Evolutionary conservation across 2,113 vertebrate species (phyloP), one percentile per base, ranked within the genome.

Genomic region (Ophiodon elongatus): DNA sequence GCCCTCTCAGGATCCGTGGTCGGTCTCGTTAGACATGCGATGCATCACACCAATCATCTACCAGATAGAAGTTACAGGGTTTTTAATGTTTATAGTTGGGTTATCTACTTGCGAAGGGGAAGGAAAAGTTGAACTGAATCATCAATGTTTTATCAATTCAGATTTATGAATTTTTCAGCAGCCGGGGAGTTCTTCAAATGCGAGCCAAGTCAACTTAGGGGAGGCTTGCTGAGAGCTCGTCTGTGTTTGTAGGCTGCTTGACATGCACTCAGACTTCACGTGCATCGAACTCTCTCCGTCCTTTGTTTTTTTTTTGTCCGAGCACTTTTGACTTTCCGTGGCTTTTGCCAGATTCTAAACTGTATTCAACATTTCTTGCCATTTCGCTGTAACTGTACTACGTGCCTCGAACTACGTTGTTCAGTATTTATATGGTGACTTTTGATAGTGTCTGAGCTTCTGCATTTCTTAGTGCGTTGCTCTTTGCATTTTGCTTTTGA

Each of bases 111-210:
- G 68, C 60, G 81, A 84, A 43, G 14, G 73, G 79, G 85, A 79
- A 78, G 82, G 68, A 64, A 79, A 81, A 77, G 39, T 82, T 82
- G 67, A 91, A 88, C 79, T 9, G 57, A 52, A 78, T 91, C 90
- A 93, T 93, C 81, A 88, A 92, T 91, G 86, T 93, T 94, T 94
- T 43, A 94, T 92, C 82, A 65, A 79, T 89, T 86, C 76, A 62
- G 41, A 47, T 64, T 75, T 60, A 92, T 92, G 78, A 86, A 92
- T 94, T 82, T 93, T 93, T 91, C 78, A 93, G 41, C 69, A 88
- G 88, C 64, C 2, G n/a, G 80, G 82, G 85, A 85, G 76, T 80
- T 91, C 84, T 90, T 94, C 88, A 91, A 81, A 87, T 88, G 81
- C 74, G 39, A 86, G 86, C 63, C 74, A 73, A 85, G 82, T 76